A percentile compares a stretch with the other conserved stretches of the same genome.
phyloP scores from a whole-genome alignment of 1,140 invertebrate species.

The Oreohelix idahoensis region DNA sequence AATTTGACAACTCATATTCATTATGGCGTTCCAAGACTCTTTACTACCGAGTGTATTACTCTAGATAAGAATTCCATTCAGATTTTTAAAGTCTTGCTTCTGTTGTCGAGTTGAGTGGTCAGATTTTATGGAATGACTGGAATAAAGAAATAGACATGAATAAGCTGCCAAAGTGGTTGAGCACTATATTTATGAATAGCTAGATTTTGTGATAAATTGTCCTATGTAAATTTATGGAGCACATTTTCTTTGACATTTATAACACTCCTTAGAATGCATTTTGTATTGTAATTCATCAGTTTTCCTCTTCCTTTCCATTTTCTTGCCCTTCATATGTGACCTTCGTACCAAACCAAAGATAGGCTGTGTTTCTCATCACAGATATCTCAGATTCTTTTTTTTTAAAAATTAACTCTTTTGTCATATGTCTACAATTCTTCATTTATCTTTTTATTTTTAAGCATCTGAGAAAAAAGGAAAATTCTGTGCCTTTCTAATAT shows the following conservation, averaged over 20 bases:
- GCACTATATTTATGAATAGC: not conserved
- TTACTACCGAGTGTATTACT: slow-evolving; percentile 99
- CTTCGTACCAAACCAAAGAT: too few species aligned
- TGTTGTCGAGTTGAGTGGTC: not conserved
- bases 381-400: too few species aligned
- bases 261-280: not conserved
- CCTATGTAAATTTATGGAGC: not conserved
- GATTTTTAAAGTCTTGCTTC: not conserved
- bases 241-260: not conserved
- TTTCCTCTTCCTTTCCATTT: not conserved
- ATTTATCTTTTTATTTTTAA: too few species aligned
- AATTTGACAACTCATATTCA: slow-evolving; percentile 99
- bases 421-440: too few species aligned
- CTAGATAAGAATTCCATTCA: slow-evolving; percentile 69
- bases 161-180: not conserved
- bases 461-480: too few species aligned
- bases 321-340: not conserved
- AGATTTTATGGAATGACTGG: slow-evolving; percentile 14
- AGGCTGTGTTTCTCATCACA: too few species aligned
- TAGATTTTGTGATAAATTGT: not conserved
- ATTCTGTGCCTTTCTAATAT: too few species aligned
- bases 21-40: slow-evolving; percentile 99
- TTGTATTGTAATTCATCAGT: slow-evolving; percentile 6
- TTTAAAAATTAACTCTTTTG: too few species aligned
- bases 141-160: not conserved